phyloP scores from a whole-genome alignment of 2,797 vertebrate species.

The Chelmon rostratus region DNA sequence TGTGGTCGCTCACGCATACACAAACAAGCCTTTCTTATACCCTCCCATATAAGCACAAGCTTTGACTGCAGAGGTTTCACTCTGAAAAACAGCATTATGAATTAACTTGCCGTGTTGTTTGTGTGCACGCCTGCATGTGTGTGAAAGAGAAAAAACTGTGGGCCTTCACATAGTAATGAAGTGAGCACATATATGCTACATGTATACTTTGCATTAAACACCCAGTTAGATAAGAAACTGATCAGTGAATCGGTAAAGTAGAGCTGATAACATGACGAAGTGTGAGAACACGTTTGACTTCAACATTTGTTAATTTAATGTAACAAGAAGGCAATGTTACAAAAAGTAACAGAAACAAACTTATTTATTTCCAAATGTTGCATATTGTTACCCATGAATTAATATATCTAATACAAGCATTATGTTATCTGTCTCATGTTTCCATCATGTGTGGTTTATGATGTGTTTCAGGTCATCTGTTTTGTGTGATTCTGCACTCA shows the following conservation, averaged over 20 bases:
- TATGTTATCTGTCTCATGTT: no score
- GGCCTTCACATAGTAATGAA: background rate
- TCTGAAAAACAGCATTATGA: constrained; percentile 62
- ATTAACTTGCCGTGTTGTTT: constrained; percentile 38
- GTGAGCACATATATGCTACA: background rate
- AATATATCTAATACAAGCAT: background rate
- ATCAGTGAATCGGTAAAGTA: constrained; percentile 36
- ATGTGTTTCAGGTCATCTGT: background rate
- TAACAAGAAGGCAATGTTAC: background rate
- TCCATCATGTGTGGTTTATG: no score
- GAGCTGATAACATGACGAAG: background rate
- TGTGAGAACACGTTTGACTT: background rate
- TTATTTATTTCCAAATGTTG: background rate
- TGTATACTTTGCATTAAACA: background rate
- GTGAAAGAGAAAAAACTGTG: constrained; percentile 1
- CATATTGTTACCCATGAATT: background rate
- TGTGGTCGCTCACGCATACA: constrained; percentile 12
- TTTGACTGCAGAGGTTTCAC: constrained; percentile 48
- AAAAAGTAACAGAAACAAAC: background rate
- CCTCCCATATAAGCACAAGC: constrained; percentile 41
- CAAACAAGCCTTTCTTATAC: constrained; percentile 56
- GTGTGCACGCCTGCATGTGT: background rate
- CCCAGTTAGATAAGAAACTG: constrained; percentile 29
- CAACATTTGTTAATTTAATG: background rate
- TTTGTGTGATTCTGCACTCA: background rate